Percentiles rank a stretch among this genome's conserved stretches.
Conservation (phyloP, 2,888 invertebrate genomes). For the Zygothrica quintamaculata region DNA sequence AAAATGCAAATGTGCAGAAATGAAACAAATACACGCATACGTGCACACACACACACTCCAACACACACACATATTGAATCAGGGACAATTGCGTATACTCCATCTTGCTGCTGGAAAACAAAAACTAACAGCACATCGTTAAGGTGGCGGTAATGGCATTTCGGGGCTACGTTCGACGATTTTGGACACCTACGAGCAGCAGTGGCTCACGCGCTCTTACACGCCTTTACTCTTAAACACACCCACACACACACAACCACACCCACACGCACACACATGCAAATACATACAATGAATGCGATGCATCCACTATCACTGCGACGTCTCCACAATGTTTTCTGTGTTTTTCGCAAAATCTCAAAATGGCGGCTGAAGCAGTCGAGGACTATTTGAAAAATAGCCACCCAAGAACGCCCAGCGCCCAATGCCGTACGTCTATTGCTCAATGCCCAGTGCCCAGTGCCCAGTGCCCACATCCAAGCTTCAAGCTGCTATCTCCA, state of each 20-base stretch:
- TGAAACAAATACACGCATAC: constrained; percentile 54
- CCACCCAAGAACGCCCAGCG: constrained; percentile 23
- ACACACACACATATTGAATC: constrained; percentile 8
- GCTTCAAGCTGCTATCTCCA: too few relatives aligned
- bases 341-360: constrained; percentile 73
- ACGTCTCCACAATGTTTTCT: constrained; percentile 30
- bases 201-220: constrained; percentile 1
- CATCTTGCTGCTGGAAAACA: constrained; percentile 63
- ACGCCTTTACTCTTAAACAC: constrained; percentile 6
- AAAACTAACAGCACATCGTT: constrained; percentile 69
- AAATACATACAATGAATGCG: constrained; percentile 1
- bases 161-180: constrained; percentile 72
- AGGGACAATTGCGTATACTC: constrained; percentile 28
- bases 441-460: constrained; percentile 3
- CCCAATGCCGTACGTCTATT: background rate
- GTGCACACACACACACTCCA: constrained; percentile 8
- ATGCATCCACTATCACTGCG: constrained; percentile 12
- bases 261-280: constrained; percentile 6
- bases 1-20: constrained; percentile 81
- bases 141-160: constrained; percentile 80
- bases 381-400: constrained; percentile 70
- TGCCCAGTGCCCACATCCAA: constrained; percentile 11
- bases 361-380: constrained; percentile 70
- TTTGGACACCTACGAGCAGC: constrained; percentile 65
- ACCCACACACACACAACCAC: constrained; percentile 5